Base-by-base conservation (phyloP, 2,797 vertebrate species). In the Poeciliopsis infans region DNA sequence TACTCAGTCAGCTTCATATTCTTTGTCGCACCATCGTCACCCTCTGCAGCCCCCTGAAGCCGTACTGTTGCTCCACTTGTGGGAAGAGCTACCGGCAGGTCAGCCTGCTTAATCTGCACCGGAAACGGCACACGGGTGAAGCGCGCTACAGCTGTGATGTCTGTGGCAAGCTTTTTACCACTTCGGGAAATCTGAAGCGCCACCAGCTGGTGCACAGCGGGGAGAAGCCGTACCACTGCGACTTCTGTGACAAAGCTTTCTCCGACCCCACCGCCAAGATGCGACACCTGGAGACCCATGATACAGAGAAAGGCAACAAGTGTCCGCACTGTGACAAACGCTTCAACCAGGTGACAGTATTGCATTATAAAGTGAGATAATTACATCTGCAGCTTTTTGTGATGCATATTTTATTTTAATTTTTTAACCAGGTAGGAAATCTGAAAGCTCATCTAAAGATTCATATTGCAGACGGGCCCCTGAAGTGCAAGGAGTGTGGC, bases 211-310 rank as follows among this genome's bases (percentile, higher is more conserved):
- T 99, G 83, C 98, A 99, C 95, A 99, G 97, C 0, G 98, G 98
- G 0, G 97, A 99, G 94, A 99, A 99, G 89, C 98, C 98, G 0
- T 98, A 99, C 93, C 97, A 97, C 87, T 99, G 98, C 0, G 96
- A 98, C 93, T 98, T 95, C 96, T 99, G 98, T 0, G 96, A 97
- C 12, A 97, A 98, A 72, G 96, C 97, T 39, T 99, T 99, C 94
- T 99, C 98, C 0, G 98, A 99, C 90, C 98, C 98, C 90, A 99
- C 98, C 0, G 99, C 98, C 81, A 99, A 99, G 94, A 99, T 99
- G 98, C 90, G 98, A 64, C 98, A 99, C 86, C 95, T 99, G 87
- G 98, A 99, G 96, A 99, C 97, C 0, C 98, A 99, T 0, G 98
- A 99, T 95, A 97, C 97, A 0, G 95, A 98, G 94, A 99, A 99